Percentiles rank a stretch among this genome's conserved stretches.
phyloP scores from a whole-genome alignment of 1,140 invertebrate species.

The Tribolium castaneum region DNA sequence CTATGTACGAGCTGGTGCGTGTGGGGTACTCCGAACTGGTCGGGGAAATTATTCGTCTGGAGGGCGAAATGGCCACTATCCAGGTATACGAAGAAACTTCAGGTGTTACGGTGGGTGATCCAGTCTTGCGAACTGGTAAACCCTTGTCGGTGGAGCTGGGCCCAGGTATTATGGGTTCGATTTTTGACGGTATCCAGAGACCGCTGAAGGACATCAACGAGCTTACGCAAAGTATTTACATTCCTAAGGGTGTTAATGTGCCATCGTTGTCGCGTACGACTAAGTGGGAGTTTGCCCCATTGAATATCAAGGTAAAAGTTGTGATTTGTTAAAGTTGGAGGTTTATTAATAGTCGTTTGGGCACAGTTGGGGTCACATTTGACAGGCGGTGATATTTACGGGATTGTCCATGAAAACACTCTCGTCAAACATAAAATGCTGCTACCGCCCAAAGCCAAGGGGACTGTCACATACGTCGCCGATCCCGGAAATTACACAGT shows the following conservation, averaged over 20 bases:
- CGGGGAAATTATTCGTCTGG: slow-evolving; percentile 99
- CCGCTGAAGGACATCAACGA: slow-evolving; percentile 97
- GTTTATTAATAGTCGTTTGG: slow-evolving; percentile 27
- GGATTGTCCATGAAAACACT: slow-evolving; percentile 96
- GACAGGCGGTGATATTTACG: slow-evolving; percentile 98
- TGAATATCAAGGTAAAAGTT: slow-evolving; percentile 80
- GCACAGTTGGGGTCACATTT: slow-evolving; percentile 90
- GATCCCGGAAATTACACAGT: slow-evolving; percentile 94
- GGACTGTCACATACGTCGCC: slow-evolving; percentile 97
- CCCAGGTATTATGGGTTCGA: slow-evolving; percentile 99
- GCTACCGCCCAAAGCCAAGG: slow-evolving; percentile 92
- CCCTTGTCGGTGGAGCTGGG: slow-evolving; percentile 98
- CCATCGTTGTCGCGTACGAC: slow-evolving; percentile 86
- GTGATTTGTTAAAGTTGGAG: neutral
- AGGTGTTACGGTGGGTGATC: slow-evolving; percentile 99
- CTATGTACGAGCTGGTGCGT: slow-evolving; percentile 99
- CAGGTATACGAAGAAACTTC: slow-evolving; percentile 99
- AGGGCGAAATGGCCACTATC: slow-evolving; percentile 99
- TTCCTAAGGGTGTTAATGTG: slow-evolving; percentile 98
- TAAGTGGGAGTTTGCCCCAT: slow-evolving; percentile 94
- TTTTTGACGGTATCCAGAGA: slow-evolving; percentile 99
- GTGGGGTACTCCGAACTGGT: slow-evolving; percentile 98
- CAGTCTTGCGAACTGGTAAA: slow-evolving; percentile 97
- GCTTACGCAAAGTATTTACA: slow-evolving; percentile 96
- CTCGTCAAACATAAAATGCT: slow-evolving; percentile 97